Percentiles rank a stretch among this genome's conserved stretches.
Evolutionary conservation across 2,113 vertebrate genomes (phyloP).

Genomic region (Trogon melanurus): DNA sequence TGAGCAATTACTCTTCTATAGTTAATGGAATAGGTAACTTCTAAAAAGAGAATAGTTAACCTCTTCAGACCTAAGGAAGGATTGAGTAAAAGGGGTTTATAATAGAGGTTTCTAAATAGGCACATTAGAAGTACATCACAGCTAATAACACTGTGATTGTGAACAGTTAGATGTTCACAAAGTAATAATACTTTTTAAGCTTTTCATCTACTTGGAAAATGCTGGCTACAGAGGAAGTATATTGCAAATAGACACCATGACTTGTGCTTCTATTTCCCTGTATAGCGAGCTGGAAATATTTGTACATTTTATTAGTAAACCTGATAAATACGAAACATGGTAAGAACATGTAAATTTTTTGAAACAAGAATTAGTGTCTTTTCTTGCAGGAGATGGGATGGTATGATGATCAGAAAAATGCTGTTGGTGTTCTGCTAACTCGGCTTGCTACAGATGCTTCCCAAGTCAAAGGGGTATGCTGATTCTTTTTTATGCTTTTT

Average conservation of each 20-base stretch:
- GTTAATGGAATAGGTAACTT: not conserved
- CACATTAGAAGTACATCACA: not conserved
- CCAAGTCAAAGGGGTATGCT: conserved; percentile 78
- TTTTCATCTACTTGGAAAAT: not conserved
- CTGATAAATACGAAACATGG: not conserved
- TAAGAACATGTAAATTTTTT: not conserved
- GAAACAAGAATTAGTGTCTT: not conserved
- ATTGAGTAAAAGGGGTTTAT: not conserved
- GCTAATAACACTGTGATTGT: not conserved
- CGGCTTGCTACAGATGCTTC: conserved; percentile 83
- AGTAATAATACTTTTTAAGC: not conserved
- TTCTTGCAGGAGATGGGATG: conserved; percentile 71
- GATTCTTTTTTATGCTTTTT: not conserved
- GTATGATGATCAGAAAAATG: conserved; percentile 81
- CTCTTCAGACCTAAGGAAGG: not conserved
- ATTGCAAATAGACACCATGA: not conserved
- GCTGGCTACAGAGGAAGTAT: not conserved
- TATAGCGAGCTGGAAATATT: not conserved
- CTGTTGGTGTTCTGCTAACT: conserved; percentile 78
- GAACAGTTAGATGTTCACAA: not conserved
- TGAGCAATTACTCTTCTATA: not conserved
- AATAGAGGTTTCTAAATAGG: not conserved
- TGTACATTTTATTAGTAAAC: not conserved
- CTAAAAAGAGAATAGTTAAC: not conserved
- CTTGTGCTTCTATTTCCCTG: not conserved